phyloP scores from a whole-genome alignment of 1,140 invertebrate genomes.

The Camponotus floridanus region DNA sequence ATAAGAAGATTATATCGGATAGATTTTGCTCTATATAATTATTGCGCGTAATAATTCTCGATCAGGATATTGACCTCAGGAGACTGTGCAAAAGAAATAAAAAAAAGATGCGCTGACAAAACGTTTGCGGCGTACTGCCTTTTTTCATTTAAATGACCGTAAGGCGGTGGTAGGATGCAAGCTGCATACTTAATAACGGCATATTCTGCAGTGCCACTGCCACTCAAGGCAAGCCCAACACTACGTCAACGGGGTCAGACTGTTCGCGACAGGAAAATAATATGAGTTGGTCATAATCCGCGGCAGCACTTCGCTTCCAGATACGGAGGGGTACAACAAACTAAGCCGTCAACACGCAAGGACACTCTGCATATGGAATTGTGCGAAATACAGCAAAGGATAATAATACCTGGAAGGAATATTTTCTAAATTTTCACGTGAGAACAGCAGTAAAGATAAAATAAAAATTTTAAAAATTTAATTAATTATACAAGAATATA shows the following conservation, averaged over 20 bases:
- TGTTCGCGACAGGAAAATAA: constrained; percentile 74
- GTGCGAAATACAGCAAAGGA: not conserved
- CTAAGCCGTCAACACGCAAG: constrained; percentile 50
- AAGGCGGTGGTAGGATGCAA: constrained; percentile 74
- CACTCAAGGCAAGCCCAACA: constrained; percentile 77
- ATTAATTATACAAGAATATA: not conserved
- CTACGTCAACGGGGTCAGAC: constrained; percentile 73
- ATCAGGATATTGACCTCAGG: constrained; percentile 14
- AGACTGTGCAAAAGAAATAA: not conserved
- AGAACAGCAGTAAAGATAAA: not conserved
- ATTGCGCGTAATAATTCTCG: constrained; percentile 17
- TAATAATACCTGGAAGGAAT: constrained; percentile 9
- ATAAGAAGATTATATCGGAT: not conserved
- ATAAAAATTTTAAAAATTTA: not conserved
- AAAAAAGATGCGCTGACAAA: constrained; percentile 44
- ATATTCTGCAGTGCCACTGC: constrained; percentile 80
- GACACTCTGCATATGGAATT: constrained; percentile 44
- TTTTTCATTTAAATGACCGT: constrained; percentile 80
- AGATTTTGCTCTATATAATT: constrained; percentile 9
- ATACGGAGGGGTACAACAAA: constrained; percentile 58
- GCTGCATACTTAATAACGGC: constrained; percentile 79
- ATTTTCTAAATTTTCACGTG: not conserved
- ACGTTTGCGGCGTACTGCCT: constrained; percentile 60
- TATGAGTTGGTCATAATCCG: constrained; percentile 68
- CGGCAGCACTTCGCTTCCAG: constrained; percentile 56